Base-by-base conservation (phyloP, 2,888 invertebrate genomes). In the Drosophila robusta region DNA sequence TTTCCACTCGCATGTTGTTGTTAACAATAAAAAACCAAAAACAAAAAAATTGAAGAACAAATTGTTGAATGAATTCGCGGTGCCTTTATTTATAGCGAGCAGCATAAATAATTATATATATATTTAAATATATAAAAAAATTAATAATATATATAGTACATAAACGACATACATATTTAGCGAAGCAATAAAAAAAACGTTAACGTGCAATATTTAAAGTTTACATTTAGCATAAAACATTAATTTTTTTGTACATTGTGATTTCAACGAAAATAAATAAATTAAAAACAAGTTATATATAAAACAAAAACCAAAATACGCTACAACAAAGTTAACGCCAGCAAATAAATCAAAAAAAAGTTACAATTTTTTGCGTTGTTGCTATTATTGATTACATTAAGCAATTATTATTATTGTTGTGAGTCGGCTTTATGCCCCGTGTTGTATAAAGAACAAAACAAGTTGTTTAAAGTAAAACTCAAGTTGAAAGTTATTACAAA, bases 11-110 rank as follows among this genome's bases (percentile, higher is more conserved):
- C 61, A 70, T 62, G 87, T 77, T 87, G 81, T 80, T 80, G 70
- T 84, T 72, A 63, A 67, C 54, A 62, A 69, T 50, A 77, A 58
- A 49, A 69, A 68, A 64, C 24, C 56, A 32, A 52, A 52, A 47
- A 39, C 32, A 62, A 39, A n/a, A 55, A 36, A 58, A 34, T 56
- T 77, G 39, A 50, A 55, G 56, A 65, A 75, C 39, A 76, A 74
- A 81, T 89, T 90, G 90, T 91, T 91, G 81, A 87, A 90, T 87
- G 81, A 90, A 90, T 91, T 90, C 90, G 90, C 87, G 90, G 90
- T 90, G 90, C 90, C 90, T 90, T 90, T 90, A 90, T 90, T 90
- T 90, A 90, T 90, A 91, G 83, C 87, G 75, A 82, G 80, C 80
- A 80, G 78, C 75, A 83, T 72, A 80, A 81, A 71, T 68, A 81